Evolutionary conservation across 2,888 invertebrate species (phyloP).

Genomic region (Pammene fasciana): DNA sequence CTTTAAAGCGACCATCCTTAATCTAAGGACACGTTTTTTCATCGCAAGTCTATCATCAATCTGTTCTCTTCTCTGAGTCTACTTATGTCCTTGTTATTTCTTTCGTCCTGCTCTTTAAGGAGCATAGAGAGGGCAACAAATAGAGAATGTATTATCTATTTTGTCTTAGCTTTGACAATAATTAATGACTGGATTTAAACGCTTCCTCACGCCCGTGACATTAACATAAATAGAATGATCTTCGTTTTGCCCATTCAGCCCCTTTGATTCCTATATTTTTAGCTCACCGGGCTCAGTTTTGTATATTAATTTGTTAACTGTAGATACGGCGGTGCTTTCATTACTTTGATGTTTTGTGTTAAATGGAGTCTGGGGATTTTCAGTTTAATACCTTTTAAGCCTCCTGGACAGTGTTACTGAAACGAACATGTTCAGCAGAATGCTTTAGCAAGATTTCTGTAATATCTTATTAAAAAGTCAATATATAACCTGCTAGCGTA

Average conservation of each 20-base stretch:
- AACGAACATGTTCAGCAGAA: slow-evolving; percentile 53
- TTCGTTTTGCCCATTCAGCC: slow-evolving; percentile 72
- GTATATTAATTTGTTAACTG: slow-evolving; percentile 78
- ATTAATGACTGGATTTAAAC: slow-evolving; percentile 84
- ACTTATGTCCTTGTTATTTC: slow-evolving; percentile 76
- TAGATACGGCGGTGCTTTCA: slow-evolving; percentile 65
- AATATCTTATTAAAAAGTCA: slow-evolving; percentile 5
- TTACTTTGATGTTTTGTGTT: slow-evolving; percentile 80
- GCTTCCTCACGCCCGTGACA: slow-evolving; percentile 84
- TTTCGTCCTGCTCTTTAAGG: slow-evolving; percentile 74
- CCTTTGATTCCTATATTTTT: slow-evolving; percentile 82
- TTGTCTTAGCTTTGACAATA: slow-evolving; percentile 82
- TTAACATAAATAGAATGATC: slow-evolving; percentile 83
- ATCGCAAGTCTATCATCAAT: slow-evolving; percentile 73
- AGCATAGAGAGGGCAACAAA: slow-evolving; percentile 73
- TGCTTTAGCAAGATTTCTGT: slow-evolving; percentile 41
- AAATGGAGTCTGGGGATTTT: slow-evolving; percentile 76
- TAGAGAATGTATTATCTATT: slow-evolving; percentile 82
- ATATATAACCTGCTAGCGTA: slow-evolving; percentile 1
- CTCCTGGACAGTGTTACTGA: slow-evolving; percentile 59
- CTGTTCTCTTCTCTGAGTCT: slow-evolving; percentile 66
- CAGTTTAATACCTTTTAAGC: slow-evolving; percentile 65
- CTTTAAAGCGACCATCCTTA: slow-evolving; percentile 68
- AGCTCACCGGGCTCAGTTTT: slow-evolving; percentile 74
- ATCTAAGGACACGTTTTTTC: slow-evolving; percentile 77